These are phyloP conservation scores for Megathymus violae DNA, from an alignment of 1,140 invertebrate species.

Conservation along the genomic window DNA sequence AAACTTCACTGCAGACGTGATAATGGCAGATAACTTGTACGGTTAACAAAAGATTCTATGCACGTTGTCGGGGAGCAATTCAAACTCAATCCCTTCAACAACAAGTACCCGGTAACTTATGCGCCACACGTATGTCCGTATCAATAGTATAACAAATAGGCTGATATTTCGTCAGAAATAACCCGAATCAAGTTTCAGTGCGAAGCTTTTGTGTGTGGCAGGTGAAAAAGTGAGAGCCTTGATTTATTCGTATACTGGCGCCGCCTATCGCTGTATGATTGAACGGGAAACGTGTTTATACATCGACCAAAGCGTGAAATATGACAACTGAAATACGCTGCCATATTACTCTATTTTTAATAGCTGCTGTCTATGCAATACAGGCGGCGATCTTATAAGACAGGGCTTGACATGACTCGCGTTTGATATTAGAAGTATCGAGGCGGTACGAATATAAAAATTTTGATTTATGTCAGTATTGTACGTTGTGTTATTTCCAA, in stretches of 20 bases:
- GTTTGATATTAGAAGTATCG: conserved; percentile 70
- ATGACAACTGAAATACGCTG: conserved; percentile 70
- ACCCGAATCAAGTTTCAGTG: conserved; percentile 82
- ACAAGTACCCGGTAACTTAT: conserved; percentile 80
- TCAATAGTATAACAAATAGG: conserved; percentile 83
- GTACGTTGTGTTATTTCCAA: conserved; percentile 69
- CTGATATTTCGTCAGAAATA: conserved; percentile 83
- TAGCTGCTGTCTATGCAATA: conserved; percentile 42
- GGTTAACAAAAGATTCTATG: conserved; percentile 72
- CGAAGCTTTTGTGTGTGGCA: conserved; percentile 82
- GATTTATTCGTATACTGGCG: conserved; percentile 80
- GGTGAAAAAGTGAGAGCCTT: conserved; percentile 82
- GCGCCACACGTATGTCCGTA: conserved; percentile 75
- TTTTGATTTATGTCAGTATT: conserved; percentile 73
- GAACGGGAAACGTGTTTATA: conserved; percentile 79
- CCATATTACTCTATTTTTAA: conserved; percentile 59
- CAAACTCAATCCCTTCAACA: conserved; percentile 77
- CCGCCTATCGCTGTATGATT: conserved; percentile 78
- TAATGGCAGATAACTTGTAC: conserved; percentile 42
- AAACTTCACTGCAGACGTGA: conserved; percentile 33
- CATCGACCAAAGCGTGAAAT: conserved; percentile 74
- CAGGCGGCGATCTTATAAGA: conserved; percentile 56
- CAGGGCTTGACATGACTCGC: conserved; percentile 47
- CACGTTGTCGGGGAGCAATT: conserved; percentile 75
- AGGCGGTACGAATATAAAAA: conserved; percentile 60